These are phyloP conservation scores for Camelus bactrianus DNA, from an alignment of 2,113 vertebrate genomes.

Conservation along the genomic window DNA sequence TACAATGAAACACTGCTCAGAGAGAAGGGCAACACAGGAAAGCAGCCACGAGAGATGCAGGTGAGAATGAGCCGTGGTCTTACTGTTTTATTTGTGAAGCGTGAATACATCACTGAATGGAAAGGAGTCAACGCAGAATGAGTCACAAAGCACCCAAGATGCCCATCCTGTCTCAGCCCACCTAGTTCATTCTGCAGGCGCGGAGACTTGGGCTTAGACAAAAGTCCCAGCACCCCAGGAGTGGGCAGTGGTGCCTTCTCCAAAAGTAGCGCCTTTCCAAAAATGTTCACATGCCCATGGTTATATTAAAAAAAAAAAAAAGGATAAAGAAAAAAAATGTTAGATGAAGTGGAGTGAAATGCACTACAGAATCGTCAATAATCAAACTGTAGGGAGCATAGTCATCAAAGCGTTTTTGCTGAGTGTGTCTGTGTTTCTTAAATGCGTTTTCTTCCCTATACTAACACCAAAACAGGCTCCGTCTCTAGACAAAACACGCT, in stretches of 20 bases:
- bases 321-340: background rate
- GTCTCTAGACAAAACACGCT: background rate
- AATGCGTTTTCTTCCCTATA: background rate
- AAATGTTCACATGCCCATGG: background rate
- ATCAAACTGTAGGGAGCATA: background rate
- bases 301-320: background rate
- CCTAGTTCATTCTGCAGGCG: background rate
- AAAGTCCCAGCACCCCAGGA: background rate
- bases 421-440: background rate
- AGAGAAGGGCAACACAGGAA: background rate
- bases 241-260: background rate
- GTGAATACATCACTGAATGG: background rate
- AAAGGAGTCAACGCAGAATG: background rate
- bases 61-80: background rate
- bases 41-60: background rate
- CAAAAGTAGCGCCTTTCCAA: background rate
- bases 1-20: conserved; percentile 28
- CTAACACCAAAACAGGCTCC: background rate
- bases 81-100: background rate
- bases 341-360: background rate
- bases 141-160: background rate
- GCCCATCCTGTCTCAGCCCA: background rate
- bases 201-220: background rate
- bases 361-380: background rate
- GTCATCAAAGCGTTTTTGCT: background rate